Evolutionary conservation across 2,888 invertebrate species (phyloP).

Genomic region (Horisme vitalbata): DNA sequence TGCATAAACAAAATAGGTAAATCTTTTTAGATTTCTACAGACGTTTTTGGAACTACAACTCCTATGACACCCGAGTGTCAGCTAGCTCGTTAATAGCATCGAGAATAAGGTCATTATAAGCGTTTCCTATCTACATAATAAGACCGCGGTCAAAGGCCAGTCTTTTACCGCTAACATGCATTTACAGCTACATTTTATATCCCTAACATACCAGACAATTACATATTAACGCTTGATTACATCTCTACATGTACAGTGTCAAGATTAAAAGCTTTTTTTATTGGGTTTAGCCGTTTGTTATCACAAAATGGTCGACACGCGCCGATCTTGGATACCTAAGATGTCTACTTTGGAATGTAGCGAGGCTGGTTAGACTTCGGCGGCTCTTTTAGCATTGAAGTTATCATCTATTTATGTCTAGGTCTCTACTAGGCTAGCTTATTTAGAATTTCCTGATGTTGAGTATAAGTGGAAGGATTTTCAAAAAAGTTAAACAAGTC

Average conservation of each 20-base stretch:
- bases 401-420: neutral
- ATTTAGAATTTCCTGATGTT: no score
- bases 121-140: no score
- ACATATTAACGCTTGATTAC: constrained; percentile 19
- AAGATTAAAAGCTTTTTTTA: constrained; percentile 24
- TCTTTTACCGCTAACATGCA: neutral
- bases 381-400: no score
- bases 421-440: no score
- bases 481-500: no score
- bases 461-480: no score
- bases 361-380: constrained; percentile 5
- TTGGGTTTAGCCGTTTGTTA: constrained; percentile 13
- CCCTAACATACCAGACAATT: constrained; percentile 2
- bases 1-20: no score
- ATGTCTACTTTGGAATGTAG: neutral
- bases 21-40: no score
- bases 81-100: no score
- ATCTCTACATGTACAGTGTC: constrained; percentile 20
- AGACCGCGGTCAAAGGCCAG: neutral
- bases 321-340: neutral
- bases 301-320: constrained; percentile 7
- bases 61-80: no score
- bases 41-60: no score
- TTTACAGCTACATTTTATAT: constrained; percentile 7
- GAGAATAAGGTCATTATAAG: no score